phyloP scores from a whole-genome alignment of 2,113 vertebrate species.

The Periophthalmus modestus region DNA sequence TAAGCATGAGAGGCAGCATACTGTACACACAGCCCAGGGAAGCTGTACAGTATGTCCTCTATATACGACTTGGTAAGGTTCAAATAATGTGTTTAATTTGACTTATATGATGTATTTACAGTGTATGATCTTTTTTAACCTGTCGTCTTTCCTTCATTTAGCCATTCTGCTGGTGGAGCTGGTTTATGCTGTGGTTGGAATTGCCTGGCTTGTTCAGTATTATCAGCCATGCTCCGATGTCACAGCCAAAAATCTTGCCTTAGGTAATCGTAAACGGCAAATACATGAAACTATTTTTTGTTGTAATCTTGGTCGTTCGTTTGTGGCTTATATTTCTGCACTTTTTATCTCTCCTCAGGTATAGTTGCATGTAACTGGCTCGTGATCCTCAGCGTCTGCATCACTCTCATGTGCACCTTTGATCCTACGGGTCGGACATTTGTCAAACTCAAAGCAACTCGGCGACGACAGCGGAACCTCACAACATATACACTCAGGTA shows the following conservation, averaged over 20 bases:
- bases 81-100: too few relatives aligned
- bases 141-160: constrained; percentile 48
- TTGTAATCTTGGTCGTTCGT: not conserved
- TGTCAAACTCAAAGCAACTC: constrained; percentile 95
- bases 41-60: constrained; percentile 98
- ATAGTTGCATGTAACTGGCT: constrained; percentile 99
- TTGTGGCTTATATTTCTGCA: not conserved
- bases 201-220: constrained; percentile 95
- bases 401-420: constrained; percentile 96
- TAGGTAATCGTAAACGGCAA: constrained; percentile 79
- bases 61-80: constrained; percentile 93
- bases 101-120: not conserved
- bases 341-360: constrained; percentile 72
- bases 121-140: not conserved
- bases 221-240: constrained; percentile 95
- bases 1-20: constrained; percentile 99
- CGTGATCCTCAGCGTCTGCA: constrained; percentile 95
- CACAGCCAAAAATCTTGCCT: constrained; percentile 94
- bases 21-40: constrained; percentile 97
- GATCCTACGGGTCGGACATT: constrained; percentile 97
- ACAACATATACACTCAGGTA: constrained; percentile 94
- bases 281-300: not conserved
- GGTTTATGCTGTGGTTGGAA: constrained; percentile 95
- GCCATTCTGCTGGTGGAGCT: constrained; percentile 97
- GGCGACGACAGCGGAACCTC: constrained; percentile 92